Percentiles rank a stretch among this genome's conserved stretches.
Conservation (phyloP, 2,797 vertebrate genomes). For the Crax fasciolata region DNA sequence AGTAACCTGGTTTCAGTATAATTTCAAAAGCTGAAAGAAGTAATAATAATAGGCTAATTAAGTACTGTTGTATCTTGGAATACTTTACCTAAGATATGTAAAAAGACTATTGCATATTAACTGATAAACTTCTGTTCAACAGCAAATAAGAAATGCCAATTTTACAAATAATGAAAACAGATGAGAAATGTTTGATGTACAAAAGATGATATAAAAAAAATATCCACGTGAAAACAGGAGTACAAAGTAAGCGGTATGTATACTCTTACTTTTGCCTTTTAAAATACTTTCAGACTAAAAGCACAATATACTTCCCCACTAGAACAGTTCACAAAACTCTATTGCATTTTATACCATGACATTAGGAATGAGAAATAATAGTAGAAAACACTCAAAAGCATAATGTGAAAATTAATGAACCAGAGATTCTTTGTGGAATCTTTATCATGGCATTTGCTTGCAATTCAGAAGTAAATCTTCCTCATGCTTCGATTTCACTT, state of each 20-base stretch:
- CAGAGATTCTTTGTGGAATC: not conserved
- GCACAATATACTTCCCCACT: not conserved
- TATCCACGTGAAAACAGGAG: not conserved
- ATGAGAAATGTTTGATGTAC: not conserved
- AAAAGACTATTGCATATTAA: not conserved
- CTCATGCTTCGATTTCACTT: not conserved
- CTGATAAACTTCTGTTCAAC: not conserved
- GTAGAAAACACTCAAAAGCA: not conserved
- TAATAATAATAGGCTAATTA: not conserved
- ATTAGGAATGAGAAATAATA: not conserved
- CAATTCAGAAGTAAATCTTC: slow-evolving; percentile 7
- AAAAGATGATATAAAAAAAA: not conserved
- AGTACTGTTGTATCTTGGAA: not conserved
- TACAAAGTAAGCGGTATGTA: not conserved
- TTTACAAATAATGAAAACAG: not conserved
- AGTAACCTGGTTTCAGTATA: not conserved
- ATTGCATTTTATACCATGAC: not conserved
- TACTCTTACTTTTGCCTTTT: not conserved
- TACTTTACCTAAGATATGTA: not conserved
- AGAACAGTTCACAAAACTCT: not conserved
- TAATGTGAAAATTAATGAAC: slow-evolving; percentile 16
- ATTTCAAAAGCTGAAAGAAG: not conserved
- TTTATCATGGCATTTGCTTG: not conserved
- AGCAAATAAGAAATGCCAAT: not conserved
- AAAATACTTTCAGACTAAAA: not conserved